Conservation (phyloP, 2,113 vertebrate species). For the Cyphomyrus discorhynchus region DNA sequence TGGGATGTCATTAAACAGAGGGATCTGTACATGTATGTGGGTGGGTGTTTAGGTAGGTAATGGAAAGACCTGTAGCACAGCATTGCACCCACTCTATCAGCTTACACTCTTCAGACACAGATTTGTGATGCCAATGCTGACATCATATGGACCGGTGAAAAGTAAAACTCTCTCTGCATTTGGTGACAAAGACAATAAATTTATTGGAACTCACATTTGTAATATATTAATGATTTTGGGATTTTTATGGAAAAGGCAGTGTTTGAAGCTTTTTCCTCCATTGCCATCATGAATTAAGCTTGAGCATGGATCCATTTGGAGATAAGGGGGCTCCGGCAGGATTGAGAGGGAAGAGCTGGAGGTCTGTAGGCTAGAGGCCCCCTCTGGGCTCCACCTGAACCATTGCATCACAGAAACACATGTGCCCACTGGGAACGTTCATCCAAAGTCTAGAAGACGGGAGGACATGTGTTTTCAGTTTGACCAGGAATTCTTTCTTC, state of each 20-base stretch:
- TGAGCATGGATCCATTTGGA: background rate
- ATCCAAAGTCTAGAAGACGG: background rate
- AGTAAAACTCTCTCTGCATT: background rate
- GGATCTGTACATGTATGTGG: background rate
- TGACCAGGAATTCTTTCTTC: background rate
- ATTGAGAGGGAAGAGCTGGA: background rate
- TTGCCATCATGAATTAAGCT: background rate
- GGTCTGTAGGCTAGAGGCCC: background rate
- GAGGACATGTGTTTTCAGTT: background rate
- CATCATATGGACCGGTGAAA: background rate
- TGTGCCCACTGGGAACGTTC: no score
- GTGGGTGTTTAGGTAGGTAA: background rate
- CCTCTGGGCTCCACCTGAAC: background rate
- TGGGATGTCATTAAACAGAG: background rate
- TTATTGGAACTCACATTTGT: background rate
- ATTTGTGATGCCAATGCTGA: background rate
- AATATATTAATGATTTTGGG: background rate
- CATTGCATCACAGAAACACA: background rate
- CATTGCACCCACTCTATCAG: no score
- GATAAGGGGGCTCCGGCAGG: background rate
- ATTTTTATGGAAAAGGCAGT: background rate
- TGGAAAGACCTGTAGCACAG: background rate
- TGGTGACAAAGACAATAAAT: background rate
- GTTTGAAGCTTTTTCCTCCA: background rate
- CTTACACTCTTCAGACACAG: background rate